phyloP scores from a whole-genome alignment of 1,140 invertebrate species.

The Pseudomyrmex pallidus region DNA sequence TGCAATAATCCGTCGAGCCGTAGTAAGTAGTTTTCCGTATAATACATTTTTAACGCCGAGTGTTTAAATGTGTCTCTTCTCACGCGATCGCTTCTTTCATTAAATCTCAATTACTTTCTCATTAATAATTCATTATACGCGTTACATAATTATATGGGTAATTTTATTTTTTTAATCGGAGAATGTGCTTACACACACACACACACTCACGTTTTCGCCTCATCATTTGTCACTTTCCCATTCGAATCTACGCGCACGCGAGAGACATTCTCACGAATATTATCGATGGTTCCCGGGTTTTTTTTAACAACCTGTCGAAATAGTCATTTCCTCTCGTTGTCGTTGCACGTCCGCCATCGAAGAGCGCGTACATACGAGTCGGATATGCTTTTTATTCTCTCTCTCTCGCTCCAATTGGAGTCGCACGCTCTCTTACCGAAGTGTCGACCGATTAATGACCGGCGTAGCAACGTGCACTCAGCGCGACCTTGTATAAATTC shows the following conservation, averaged over 20 bases:
- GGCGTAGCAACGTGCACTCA: slow-evolving; percentile 21
- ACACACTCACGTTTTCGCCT: too few relatives aligned
- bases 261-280: not conserved
- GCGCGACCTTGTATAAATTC: slow-evolving; percentile 53
- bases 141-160: not conserved
- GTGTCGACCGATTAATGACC: slow-evolving; percentile 66
- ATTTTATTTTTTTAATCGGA: too few relatives aligned
- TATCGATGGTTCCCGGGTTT: slow-evolving; percentile 15
- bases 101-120: slow-evolving; percentile 3
- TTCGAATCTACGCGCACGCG: not conserved
- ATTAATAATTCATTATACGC: not conserved
- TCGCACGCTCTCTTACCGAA: slow-evolving; percentile 49
- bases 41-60: not conserved
- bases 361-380: slow-evolving; percentile 14
- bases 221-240: not conserved
- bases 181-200: too few relatives aligned
- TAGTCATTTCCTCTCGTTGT: slow-evolving; percentile 32
- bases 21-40: too few relatives aligned
- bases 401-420: slow-evolving; percentile 38
- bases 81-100: not conserved
- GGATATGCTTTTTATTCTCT: slow-evolving; percentile 38
- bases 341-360: not conserved
- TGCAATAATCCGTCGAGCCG: slow-evolving; percentile 40
- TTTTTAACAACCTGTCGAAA: slow-evolving; percentile 41
- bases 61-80: not conserved